These are phyloP conservation scores for Drosophila navojoa DNA, from an alignment of 1,140 invertebrate species.

Conservation along the genomic window DNA sequence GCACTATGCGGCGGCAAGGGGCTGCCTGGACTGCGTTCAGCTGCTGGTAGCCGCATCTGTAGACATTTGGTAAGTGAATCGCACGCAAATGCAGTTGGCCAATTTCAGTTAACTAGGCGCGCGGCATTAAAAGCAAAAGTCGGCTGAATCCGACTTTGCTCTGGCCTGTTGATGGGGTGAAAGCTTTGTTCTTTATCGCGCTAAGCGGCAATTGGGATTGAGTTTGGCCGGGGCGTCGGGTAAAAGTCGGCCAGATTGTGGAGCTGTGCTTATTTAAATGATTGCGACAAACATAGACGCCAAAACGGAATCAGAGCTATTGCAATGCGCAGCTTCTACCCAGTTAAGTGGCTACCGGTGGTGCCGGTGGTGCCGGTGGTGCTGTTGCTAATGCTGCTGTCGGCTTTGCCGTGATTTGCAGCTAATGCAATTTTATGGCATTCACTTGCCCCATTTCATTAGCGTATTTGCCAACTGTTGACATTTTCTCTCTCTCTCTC, in stretches of 20 bases:
- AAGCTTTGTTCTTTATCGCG: conserved; percentile 35
- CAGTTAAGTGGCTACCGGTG: conserved; percentile 11
- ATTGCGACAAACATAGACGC: conserved; percentile 28
- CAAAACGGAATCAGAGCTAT: conserved; percentile 26
- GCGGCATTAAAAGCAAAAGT: conserved; percentile 44
- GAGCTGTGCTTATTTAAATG: conserved; percentile 29
- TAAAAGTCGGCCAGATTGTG: conserved; percentile 18
- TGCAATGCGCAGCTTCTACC: conserved; percentile 21
- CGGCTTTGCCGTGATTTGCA: conserved; percentile 29
- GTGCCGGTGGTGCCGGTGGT: too few relatives aligned
- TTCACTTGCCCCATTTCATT: conserved; percentile 44
- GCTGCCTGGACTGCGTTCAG: conserved; percentile 92
- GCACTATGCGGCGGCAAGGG: conserved; percentile 93
- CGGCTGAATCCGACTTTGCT: neutral
- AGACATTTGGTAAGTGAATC: conserved; percentile 88
- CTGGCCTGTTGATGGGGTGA: conserved; percentile 23
- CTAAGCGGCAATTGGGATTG: conserved; percentile 4
- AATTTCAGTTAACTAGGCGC: neutral
- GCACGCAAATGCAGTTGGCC: neutral
- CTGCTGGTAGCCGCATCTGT: conserved; percentile 90
- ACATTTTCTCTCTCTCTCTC: conserved; percentile 7
- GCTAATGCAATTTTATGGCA: conserved; percentile 37
- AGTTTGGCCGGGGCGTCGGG: neutral
- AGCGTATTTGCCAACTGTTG: conserved; percentile 23
- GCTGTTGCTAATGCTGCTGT: conserved; percentile 1